A percentile compares a stretch with the other conserved stretches of the same genome.
Evolutionary conservation across 1,140 invertebrate species (phyloP).

Genomic region (Heliothis virescens): DNA sequence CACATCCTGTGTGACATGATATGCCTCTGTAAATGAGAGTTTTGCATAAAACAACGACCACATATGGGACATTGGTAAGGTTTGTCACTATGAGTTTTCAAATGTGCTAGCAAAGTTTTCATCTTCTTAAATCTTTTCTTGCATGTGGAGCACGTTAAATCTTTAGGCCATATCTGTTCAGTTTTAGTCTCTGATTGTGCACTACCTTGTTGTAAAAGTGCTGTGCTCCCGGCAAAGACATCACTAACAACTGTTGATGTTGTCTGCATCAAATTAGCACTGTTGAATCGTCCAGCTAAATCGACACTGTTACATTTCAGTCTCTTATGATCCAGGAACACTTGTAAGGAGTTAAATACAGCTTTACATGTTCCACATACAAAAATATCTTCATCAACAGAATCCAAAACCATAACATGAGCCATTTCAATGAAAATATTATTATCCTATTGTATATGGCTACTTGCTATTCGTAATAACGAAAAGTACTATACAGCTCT

Average conservation of each 20-base stretch:
- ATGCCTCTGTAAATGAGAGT: conserved; percentile 71
- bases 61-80: conserved; percentile 71
- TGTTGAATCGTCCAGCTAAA: conserved; percentile 12
- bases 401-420: conserved; percentile 59
- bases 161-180: conserved; percentile 24
- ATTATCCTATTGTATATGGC: too few relatives aligned
- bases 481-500: too few relatives aligned
- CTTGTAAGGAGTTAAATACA: conserved; percentile 84
- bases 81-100: conserved; percentile 63
- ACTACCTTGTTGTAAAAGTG: neutral
- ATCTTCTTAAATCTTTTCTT: conserved; percentile 63
- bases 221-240: neutral
- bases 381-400: conserved; percentile 86
- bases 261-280: neutral
- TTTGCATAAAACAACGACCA: conserved; percentile 69
- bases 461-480: too few relatives aligned
- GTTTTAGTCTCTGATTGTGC: neutral
- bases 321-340: conserved; percentile 87
- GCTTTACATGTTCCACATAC: conserved; percentile 89
- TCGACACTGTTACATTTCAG: conserved; percentile 41
- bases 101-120: conserved; percentile 59
- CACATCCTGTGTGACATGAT: conserved; percentile 65
- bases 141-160: conserved; percentile 59
- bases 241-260: neutral
- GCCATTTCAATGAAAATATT: conserved; percentile 43